Evolutionary conservation across 2,113 vertebrate species (phyloP).

Genomic region (Aegithalos caudatus): DNA sequence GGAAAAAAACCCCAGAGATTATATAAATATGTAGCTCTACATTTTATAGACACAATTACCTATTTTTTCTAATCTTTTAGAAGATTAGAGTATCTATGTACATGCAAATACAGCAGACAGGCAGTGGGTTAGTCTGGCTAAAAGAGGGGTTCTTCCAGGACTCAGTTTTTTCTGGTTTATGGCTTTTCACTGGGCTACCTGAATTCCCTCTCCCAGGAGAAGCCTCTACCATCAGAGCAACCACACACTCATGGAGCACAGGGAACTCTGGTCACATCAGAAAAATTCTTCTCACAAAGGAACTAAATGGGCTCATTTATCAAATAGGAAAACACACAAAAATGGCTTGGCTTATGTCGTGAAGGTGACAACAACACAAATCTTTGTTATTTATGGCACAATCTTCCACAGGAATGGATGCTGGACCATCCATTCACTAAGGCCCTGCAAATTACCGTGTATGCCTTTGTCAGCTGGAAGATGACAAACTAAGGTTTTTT

Average conservation of each 20-base stretch:
- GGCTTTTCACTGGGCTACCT: neutral
- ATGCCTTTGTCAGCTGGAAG: neutral
- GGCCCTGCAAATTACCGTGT: neutral
- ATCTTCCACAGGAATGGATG: neutral
- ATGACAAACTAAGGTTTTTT: neutral
- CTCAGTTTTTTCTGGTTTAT: neutral
- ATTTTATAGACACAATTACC: neutral
- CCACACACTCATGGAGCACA: neutral
- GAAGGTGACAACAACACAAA: neutral
- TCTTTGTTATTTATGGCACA: neutral
- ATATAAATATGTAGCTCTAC: neutral
- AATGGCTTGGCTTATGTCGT: neutral
- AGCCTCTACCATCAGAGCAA: neutral
- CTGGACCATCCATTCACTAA: neutral
- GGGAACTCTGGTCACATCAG: neutral
- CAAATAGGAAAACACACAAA: neutral
- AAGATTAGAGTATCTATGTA: neutral
- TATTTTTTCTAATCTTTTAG: neutral
- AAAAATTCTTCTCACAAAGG: neutral
- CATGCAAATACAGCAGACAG: neutral
- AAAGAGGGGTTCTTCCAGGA: neutral
- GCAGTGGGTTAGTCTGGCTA: neutral
- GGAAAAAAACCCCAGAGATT: accelerated
- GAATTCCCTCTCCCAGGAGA: neutral
- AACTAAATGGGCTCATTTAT: conserved; percentile 7